Conservation (phyloP, 2,888 invertebrate genomes). For the Drosophila borborema region DNA sequence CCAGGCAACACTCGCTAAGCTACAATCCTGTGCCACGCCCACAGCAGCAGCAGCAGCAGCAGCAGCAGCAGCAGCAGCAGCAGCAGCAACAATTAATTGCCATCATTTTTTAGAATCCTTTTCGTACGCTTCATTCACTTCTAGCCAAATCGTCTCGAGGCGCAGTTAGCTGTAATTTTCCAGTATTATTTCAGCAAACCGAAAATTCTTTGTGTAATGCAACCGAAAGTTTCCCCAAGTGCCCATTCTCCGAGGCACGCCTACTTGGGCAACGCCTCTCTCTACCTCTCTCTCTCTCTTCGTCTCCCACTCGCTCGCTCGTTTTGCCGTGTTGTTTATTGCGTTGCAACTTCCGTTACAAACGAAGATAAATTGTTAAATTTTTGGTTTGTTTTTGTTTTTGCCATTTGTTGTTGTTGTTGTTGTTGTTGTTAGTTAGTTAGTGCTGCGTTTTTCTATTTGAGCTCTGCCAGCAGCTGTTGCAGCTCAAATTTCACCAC, state of each 20-base stretch:
- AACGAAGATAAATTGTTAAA: constrained; percentile 78
- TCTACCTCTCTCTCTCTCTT: background rate
- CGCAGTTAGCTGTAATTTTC: constrained; percentile 51
- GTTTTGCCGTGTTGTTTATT: constrained; percentile 71
- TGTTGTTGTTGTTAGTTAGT: constrained; percentile 30
- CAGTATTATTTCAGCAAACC: constrained; percentile 47
- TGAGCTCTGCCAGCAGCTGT: constrained; percentile 55
- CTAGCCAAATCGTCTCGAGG: constrained; percentile 28
- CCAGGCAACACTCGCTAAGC: background rate
- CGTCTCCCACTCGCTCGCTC: background rate
- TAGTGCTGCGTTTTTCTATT: constrained; percentile 43
- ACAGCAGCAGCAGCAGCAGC: constrained; percentile 30
- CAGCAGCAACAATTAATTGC: constrained; percentile 66
- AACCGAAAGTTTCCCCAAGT: constrained; percentile 41
- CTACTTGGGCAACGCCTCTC: constrained; percentile 23
- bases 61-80: constrained; percentile 54
- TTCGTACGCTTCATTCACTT: constrained; percentile 66
- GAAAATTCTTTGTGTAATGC: constrained; percentile 62
- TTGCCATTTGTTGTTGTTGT: constrained; percentile 15
- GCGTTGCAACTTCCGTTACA: constrained; percentile 77
- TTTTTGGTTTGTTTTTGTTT: constrained; percentile 26
- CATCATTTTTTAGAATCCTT: constrained; percentile 69
- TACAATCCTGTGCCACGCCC: constrained; percentile 36
- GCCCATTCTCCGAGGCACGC: constrained; percentile 47
- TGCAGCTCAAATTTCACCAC: constrained; percentile 46